These are phyloP conservation scores for Bactericera cockerelli DNA, from an alignment of 1,140 invertebrate species.

Conservation along the genomic window DNA sequence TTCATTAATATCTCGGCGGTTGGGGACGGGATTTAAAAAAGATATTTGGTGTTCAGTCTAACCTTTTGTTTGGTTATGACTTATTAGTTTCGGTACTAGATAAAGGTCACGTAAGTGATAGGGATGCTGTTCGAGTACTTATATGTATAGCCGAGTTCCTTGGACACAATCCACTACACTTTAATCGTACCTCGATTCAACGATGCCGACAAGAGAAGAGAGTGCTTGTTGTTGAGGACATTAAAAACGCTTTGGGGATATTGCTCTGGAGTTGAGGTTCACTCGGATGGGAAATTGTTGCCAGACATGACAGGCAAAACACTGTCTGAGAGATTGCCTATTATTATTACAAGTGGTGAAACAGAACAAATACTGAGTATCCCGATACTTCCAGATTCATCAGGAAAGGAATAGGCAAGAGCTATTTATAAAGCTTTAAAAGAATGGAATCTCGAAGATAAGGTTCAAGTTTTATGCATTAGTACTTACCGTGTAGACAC, in stretches of 20 bases:
- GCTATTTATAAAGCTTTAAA: conserved; percentile 11
- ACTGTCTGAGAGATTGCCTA: conserved; percentile 3
- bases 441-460: conserved; percentile 15
- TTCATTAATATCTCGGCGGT: too few relatives aligned
- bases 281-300: conserved; percentile 23
- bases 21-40: too few relatives aligned
- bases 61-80: too few relatives aligned
- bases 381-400: conserved; percentile 8
- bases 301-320: conserved; percentile 8
- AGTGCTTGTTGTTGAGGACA: conserved; percentile 16
- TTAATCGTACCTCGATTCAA: conserved; percentile 19
- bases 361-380: conserved; percentile 12
- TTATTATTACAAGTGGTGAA: conserved; percentile 12
- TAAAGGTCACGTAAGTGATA: conserved; percentile 19
- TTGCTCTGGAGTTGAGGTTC: conserved; percentile 15
- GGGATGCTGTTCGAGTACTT: conserved; percentile 21
- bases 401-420: conserved; percentile 11
- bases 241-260: conserved; percentile 18
- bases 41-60: too few relatives aligned
- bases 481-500: conserved; percentile 18
- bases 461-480: conserved; percentile 16
- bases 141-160: conserved; percentile 16
- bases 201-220: conserved; percentile 17
- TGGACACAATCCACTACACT: conserved; percentile 12
- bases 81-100: conserved; percentile 18